Conservation (phyloP, 2,797 vertebrate species). For the Eulemur coronatus region DNA sequence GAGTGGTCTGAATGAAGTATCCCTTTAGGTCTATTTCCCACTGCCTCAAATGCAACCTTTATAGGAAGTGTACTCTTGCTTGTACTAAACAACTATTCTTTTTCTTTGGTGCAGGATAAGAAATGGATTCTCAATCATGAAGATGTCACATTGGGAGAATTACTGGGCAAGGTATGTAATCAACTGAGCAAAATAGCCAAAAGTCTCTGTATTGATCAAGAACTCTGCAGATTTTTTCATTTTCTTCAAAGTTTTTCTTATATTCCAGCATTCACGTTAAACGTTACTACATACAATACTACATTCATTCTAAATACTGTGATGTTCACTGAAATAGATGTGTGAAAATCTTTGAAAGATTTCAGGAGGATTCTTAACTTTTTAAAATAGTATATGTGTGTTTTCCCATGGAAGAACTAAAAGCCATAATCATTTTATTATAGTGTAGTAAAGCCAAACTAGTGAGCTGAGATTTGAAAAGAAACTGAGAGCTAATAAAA, state of each 20-base stretch:
- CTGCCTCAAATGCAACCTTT: slow-evolving; percentile 23
- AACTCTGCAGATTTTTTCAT: not conserved
- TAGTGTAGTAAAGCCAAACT: slow-evolving; percentile 23
- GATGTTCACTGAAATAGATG: not conserved
- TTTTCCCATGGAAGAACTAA: slow-evolving; percentile 1
- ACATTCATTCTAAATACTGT: not conserved
- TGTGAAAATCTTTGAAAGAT: slow-evolving; percentile 18
- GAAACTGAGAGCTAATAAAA: not conserved
- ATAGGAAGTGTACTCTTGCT: not conserved
- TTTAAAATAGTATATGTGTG: not conserved
- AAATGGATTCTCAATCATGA: slow-evolving; percentile 99
- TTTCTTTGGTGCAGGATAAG: slow-evolving; percentile 90
- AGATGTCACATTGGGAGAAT: slow-evolving; percentile 94
- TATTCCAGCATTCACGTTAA: not conserved
- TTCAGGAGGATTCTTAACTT: slow-evolving; percentile 14
- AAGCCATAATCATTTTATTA: not conserved
- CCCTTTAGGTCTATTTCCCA: slow-evolving; percentile 39
- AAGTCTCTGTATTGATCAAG: not conserved
- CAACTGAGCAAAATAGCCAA: slow-evolving; percentile 43
- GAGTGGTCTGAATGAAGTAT: slow-evolving; percentile 29
- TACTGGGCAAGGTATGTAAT: slow-evolving; percentile 94
- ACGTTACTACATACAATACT: not conserved
- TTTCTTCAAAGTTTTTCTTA: slow-evolving; percentile 6
- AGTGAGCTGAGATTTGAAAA: slow-evolving; percentile 15
- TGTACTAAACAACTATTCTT: slow-evolving; percentile 48